Evolutionary conservation across 2,888 invertebrate genomes (phyloP).

Genomic region (Melieria omissa): DNA sequence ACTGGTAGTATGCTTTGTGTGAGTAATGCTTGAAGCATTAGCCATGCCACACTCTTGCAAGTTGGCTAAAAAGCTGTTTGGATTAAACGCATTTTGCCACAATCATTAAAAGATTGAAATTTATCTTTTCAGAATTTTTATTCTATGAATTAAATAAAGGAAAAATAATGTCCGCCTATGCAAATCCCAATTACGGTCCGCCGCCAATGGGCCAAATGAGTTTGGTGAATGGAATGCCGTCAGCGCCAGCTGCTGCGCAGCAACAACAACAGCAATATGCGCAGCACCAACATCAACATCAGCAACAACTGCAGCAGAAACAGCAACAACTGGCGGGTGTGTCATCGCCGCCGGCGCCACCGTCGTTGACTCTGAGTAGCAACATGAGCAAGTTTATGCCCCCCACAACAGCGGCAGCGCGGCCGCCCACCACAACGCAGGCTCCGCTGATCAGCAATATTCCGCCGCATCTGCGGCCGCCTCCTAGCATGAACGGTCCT

Average conservation of each 20-base stretch:
- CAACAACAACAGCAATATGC: slow-evolving; percentile 42
- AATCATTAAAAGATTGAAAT: too few relatives aligned
- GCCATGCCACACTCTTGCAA: too few relatives aligned
- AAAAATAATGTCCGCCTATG: slow-evolving; percentile 49
- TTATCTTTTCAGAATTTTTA: background rate
- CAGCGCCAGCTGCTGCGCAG: slow-evolving; percentile 32
- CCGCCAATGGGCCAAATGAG: slow-evolving; percentile 46
- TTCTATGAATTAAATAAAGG: slow-evolving; percentile 22
- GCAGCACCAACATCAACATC: slow-evolving; percentile 43
- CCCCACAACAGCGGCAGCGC: slow-evolving; percentile 33
- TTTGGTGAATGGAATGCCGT: slow-evolving; percentile 54
- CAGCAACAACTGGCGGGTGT: slow-evolving; percentile 41
- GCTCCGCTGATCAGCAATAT: slow-evolving; percentile 48
- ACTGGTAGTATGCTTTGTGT: too few relatives aligned
- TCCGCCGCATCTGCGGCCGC: slow-evolving; percentile 54
- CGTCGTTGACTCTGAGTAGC: slow-evolving; percentile 24
- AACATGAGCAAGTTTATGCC: slow-evolving; percentile 54
- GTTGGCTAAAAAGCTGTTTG: too few relatives aligned
- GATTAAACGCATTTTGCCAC: too few relatives aligned
- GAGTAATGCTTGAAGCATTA: too few relatives aligned
- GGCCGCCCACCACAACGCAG: slow-evolving; percentile 32
- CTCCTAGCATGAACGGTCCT: slow-evolving; percentile 49
- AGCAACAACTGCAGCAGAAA: slow-evolving; percentile 43
- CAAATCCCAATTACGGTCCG: slow-evolving; percentile 48
- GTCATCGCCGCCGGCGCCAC: slow-evolving; percentile 26